Percentiles rank a stretch among this genome's conserved stretches.
These are phyloP conservation scores for Cantharis flavilabris DNA, from an alignment of 2,888 invertebrate species.

Conservation along the genomic window DNA sequence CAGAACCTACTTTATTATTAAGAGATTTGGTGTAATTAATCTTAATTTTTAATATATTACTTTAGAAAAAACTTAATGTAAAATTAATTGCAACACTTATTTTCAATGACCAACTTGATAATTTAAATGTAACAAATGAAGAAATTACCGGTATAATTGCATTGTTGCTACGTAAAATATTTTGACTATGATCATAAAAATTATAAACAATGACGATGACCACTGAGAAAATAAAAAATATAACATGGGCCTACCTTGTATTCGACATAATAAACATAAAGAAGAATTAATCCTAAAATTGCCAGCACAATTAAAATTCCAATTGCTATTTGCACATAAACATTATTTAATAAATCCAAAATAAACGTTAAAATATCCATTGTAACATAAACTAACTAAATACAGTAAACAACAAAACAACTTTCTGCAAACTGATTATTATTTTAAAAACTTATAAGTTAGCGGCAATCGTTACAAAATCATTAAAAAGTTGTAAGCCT, in stretches of 20 bases:
- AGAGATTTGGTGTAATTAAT: neutral
- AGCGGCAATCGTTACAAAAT: neutral
- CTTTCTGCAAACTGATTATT: neutral
- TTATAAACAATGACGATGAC: neutral
- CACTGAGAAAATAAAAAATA: neutral
- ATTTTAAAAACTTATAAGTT: neutral
- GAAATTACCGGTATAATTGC: neutral
- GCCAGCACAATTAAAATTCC: neutral
- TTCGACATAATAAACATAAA: neutral
- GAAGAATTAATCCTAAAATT: neutral
- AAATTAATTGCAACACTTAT: neutral
- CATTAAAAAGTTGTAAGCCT: constrained; percentile 2
- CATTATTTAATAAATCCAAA: neutral
- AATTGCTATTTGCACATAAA: neutral
- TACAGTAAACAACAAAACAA: neutral
- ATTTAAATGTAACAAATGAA: neutral
- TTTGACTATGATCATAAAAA: too few species aligned
- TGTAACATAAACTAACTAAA: neutral
- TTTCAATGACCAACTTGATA: too few species aligned
- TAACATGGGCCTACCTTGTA: neutral
- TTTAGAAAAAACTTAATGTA: neutral
- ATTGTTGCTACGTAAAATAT: too few species aligned
- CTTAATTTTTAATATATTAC: neutral
- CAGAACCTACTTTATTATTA: too few species aligned
- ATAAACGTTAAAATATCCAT: neutral